phyloP scores from a whole-genome alignment of 2,888 invertebrate species.

The Lasioglossum figueresi region DNA sequence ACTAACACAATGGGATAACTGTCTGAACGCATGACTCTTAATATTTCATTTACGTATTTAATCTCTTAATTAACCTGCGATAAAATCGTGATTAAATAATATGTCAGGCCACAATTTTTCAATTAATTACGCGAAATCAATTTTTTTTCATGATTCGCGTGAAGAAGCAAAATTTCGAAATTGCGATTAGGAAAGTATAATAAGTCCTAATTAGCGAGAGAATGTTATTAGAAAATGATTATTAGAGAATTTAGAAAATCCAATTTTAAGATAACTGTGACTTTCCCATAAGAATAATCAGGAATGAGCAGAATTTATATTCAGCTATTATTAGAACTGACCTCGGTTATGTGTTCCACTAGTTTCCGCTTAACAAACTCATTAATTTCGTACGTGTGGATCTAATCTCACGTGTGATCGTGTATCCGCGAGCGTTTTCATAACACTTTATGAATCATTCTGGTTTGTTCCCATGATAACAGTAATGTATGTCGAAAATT shows the following conservation, averaged over 20 bases:
- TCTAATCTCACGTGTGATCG: not conserved
- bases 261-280: not conserved
- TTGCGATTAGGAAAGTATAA: not conserved
- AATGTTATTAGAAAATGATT: not conserved
- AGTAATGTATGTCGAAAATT: not conserved
- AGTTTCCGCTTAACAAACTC: constrained; percentile 7
- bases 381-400: not conserved
- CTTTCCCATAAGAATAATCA: not conserved
- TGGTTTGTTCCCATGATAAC: constrained; percentile 3
- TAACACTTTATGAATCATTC: constrained; percentile 6
- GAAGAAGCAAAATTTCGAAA: not conserved
- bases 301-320: not conserved
- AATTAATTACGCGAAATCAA: not conserved
- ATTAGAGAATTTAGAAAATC: not conserved
- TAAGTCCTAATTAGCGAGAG: not conserved
- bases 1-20: not conserved
- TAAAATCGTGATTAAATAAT: not conserved
- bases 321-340: not conserved
- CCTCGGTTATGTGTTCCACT: not conserved
- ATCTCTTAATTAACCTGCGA: not conserved
- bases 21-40: not conserved
- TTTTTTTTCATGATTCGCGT: not conserved
- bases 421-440: not conserved
- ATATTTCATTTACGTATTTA: not conserved
- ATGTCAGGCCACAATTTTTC: not conserved